A percentile compares a stretch with the other conserved stretches of the same genome.
Evolutionary conservation across 1,140 invertebrate genomes (phyloP).

Genomic region (Stegodyphus dumicola): DNA sequence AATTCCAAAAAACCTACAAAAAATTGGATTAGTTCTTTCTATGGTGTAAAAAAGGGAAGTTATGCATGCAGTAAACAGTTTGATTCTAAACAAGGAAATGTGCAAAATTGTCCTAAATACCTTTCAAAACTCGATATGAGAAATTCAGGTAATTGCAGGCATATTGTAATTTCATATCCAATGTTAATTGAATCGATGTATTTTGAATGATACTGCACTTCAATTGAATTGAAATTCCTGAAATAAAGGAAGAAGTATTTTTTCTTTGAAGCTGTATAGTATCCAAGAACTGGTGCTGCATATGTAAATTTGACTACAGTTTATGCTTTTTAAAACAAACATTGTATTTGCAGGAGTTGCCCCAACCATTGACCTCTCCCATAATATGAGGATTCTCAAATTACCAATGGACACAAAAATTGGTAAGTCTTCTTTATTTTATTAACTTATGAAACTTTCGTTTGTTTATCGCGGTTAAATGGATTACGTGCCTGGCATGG

Average conservation of each 20-base stretch:
- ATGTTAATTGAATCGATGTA: not conserved
- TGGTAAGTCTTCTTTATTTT: slow-evolving; percentile 45
- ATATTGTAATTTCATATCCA: not conserved
- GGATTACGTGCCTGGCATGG: too few relatives aligned
- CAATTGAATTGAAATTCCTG: not conserved
- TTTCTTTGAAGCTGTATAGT: not conserved
- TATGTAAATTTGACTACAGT: not conserved
- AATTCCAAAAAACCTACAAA: too few relatives aligned
- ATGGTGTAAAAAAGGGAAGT: not conserved
- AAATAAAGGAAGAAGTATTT: not conserved
- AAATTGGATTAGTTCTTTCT: too few relatives aligned
- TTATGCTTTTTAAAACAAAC: not conserved
- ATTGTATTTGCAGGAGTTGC: slow-evolving; percentile 55
- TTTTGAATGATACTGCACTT: not conserved
- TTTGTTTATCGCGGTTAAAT: not conserved
- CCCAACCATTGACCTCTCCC: slow-evolving; percentile 64
- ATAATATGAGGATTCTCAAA: slow-evolving; percentile 65
- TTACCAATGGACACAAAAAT: slow-evolving; percentile 63
- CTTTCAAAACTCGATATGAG: not conserved
- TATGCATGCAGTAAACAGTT: not conserved
- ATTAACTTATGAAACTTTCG: not conserved
- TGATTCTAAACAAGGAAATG: not conserved
- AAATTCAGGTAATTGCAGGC: not conserved
- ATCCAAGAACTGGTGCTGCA: not conserved
- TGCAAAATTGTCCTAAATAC: not conserved